Base-by-base conservation (phyloP, 2,888 invertebrate species). In the Beris morrisii region DNA sequence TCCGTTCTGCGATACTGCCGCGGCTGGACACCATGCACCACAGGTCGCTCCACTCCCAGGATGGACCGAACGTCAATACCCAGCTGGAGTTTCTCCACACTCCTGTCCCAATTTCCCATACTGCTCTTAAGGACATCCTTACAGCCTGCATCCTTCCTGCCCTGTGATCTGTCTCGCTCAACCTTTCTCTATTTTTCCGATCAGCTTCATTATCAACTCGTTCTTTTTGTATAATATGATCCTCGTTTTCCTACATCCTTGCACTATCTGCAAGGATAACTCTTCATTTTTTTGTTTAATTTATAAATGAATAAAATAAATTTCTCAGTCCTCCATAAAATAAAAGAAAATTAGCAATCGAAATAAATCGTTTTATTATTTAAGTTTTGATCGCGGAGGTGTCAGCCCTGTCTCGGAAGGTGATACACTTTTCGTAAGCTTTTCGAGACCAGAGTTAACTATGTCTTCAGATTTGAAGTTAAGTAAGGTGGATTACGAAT, bases 61-160 rank as follows among this genome's bases (percentile, higher is more conserved):
- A 70, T 82, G 78, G 78, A 76, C 78, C 70, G 80, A 79, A 72
- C 78, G 82, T 56, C 78, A 77, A 58, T 82, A 82, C 71, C 82
- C 82, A 66, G 81, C 82, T 66, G 82, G 82, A 53, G 82, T 82
- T 7, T 79, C 80, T 4, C 77, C 82, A 7, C 80, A 81, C 65
- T 73, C 75, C 72, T 82, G 82, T 73, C 82, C 82, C 70, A 82
- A 81, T 74, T 82, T 82, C 76, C 82, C 82, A 67, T 82, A 78
- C 73, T 82, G 82, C 73, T 74, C 79, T 70, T 80, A 79, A 73
- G 66, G 2, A 38, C 44, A 31, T 5, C 15, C 12, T 2, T n/a
- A 3, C 31, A 32, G 1, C 5, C 1, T 13, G 28, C 5, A 12
- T 28, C 52, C 22, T 22, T 30, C 12, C 11, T 54, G 22, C 12